phyloP scores from a whole-genome alignment of 2,113 vertebrate genomes.

The Herpetotheres cachinnans region DNA sequence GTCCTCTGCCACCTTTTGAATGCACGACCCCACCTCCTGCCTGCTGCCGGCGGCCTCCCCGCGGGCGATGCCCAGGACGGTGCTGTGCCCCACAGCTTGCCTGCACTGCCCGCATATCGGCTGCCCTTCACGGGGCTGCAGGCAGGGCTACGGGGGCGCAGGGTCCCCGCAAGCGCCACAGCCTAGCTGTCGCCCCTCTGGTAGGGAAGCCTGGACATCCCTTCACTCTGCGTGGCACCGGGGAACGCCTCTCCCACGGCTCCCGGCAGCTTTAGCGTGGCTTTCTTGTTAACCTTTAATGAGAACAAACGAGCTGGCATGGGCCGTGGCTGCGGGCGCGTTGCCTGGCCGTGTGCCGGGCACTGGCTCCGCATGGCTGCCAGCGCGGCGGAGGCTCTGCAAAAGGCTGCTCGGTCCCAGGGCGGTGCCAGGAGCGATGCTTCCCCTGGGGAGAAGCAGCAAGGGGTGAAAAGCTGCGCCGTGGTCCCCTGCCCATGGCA shows the following conservation, averaged over 20 bases:
- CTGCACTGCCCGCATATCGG: background rate
- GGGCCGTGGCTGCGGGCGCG: background rate
- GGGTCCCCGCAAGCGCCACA: background rate
- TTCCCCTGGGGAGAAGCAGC: background rate
- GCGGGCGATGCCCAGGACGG: fast-evolving
- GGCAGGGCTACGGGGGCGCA: fast-evolving
- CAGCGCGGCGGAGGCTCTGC: background rate
- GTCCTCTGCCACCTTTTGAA: background rate
- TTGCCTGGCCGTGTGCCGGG: background rate
- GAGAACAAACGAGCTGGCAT: slow-evolving; percentile 60
- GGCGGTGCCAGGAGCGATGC: background rate
- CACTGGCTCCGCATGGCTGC: background rate
- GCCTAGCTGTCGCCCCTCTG: background rate
- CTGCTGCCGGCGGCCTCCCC: background rate
- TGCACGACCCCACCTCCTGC: background rate
- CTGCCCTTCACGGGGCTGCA: background rate
- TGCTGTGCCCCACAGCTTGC: background rate
- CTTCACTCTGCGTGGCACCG: background rate
- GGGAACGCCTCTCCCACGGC: background rate
- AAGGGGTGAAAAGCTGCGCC: background rate
- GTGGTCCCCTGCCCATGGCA: background rate
- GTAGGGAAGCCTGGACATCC: background rate
- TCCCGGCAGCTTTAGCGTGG: background rate
- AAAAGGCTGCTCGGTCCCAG: background rate
- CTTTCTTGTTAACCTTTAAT: slow-evolving; percentile 56